Percentiles rank a stretch among this genome's conserved stretches.
phyloP scores from a whole-genome alignment of 2,113 vertebrate genomes.

The Bambusicola thoracicus region DNA sequence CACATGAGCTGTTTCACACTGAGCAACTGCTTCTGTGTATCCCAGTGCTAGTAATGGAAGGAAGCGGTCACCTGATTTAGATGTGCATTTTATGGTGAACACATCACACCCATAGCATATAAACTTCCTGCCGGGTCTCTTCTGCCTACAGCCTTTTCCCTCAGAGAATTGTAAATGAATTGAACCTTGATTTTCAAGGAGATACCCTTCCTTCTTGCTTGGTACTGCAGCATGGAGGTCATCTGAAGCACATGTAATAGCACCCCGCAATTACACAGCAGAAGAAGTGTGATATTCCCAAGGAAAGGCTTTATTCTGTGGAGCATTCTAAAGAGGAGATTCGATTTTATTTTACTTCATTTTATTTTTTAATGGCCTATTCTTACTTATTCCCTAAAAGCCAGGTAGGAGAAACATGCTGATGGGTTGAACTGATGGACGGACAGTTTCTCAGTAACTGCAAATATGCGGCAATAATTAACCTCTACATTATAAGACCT shows the following conservation, averaged over 20 bases:
- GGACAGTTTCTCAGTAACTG: background rate
- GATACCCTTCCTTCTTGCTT: background rate
- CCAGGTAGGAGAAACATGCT: background rate
- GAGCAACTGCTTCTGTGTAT: background rate
- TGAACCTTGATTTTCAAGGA: conserved; percentile 3
- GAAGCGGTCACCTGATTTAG: conserved; percentile 10
- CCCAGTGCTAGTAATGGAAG: background rate
- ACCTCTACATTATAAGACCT: background rate
- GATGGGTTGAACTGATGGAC: background rate
- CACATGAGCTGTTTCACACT: conserved; percentile 31
- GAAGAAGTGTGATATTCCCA: background rate
- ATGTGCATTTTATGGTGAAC: conserved; percentile 17
- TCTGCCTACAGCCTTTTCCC: background rate
- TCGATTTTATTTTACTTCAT: background rate
- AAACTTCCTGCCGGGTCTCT: conserved; percentile 1
- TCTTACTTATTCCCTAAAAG: background rate
- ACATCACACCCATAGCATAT: background rate
- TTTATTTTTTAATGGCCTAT: background rate
- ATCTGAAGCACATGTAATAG: background rate
- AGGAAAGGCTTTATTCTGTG: background rate
- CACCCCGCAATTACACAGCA: background rate
- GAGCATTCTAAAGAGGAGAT: background rate
- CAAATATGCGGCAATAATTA: background rate
- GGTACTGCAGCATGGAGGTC: background rate
- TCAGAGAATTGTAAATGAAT: conserved; percentile 15